Conservation (phyloP, 1,140 invertebrate genomes). For the Melipona quadrifasciata region DNA sequence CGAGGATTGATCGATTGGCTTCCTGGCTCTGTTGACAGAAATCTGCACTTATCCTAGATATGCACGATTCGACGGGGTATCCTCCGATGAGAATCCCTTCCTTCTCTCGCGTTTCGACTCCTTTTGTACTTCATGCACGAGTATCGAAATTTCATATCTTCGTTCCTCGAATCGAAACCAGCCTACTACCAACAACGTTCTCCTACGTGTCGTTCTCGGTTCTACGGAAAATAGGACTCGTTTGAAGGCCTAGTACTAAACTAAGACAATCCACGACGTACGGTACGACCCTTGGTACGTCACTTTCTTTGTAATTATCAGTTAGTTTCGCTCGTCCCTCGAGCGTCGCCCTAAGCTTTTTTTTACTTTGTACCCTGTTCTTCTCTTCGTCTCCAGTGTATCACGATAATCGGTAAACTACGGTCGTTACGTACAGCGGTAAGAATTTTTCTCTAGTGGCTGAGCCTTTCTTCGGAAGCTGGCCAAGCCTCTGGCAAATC, state of each 20-base stretch:
- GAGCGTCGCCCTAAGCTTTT: background rate
- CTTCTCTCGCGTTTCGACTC: too few species aligned
- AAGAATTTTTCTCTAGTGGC: conserved; percentile 11
- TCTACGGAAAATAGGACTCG: conserved; percentile 34
- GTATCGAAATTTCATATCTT: background rate
- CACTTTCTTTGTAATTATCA: background rate
- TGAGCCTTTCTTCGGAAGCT: background rate
- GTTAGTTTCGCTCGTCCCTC: background rate
- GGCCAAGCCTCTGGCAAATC: background rate
- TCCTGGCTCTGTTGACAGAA: too few species aligned
- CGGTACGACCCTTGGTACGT: background rate
- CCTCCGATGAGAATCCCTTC: background rate
- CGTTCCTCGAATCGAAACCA: background rate
- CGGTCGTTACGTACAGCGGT: background rate
- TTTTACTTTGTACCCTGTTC: conserved; percentile 39
- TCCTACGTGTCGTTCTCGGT: background rate
- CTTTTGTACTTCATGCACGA: background rate
- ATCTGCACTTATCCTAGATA: background rate
- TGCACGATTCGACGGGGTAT: conserved; percentile 4
- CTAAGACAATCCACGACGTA: conserved; percentile 10
- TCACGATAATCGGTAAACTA: too few species aligned
- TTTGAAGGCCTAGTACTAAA: conserved; percentile 16
- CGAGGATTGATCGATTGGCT: background rate
- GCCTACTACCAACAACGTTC: background rate
- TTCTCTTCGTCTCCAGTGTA: conserved; percentile 4